Conservation (phyloP, 30 jellyfish, hydroid and myxozoan species). For the Pelagia noctiluca region DNA sequence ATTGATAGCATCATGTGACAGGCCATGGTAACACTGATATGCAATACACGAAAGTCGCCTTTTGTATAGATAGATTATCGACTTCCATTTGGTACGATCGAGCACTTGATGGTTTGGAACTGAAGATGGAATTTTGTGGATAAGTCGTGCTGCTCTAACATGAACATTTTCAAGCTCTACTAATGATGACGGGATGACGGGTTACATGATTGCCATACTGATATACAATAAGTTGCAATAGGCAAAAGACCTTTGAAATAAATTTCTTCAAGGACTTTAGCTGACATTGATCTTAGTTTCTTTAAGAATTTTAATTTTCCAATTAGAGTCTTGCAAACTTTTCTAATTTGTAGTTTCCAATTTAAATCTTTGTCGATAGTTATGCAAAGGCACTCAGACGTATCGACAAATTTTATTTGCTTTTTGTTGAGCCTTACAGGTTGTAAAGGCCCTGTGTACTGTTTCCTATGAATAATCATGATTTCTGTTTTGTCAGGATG, state of each 20-base stretch:
- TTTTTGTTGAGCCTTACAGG: constrained; percentile 42
- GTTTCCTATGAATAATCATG: constrained; percentile 29
- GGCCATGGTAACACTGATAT: too few species aligned
- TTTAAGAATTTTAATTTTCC: constrained; percentile 14
- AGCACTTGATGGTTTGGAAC: constrained; percentile 1
- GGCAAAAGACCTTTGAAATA: constrained; percentile 30
- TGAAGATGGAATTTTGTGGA: constrained; percentile 15
- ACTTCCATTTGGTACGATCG: constrained; percentile 16
- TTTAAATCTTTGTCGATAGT: too few species aligned
- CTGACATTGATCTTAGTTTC: constrained; percentile 33
- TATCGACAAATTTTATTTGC: too few species aligned
- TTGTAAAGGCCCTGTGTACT: constrained; percentile 38
- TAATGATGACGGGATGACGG: constrained; percentile 11
- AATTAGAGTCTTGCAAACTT: too few species aligned
- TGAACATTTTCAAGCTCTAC: constrained; percentile 28
- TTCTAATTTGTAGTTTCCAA: too few species aligned
- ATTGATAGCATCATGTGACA: too few species aligned
- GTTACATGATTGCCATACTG: neutral
- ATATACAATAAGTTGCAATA: constrained; percentile 13
- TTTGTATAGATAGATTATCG: constrained; percentile 8
- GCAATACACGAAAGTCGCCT: too few species aligned
- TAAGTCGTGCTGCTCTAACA: constrained; percentile 17
- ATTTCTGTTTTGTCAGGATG: constrained; percentile 39
- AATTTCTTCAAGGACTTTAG: constrained; percentile 4
- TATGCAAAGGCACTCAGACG: too few species aligned